Evolutionary conservation across 2,888 invertebrate species (phyloP).

Genomic region (Gisinianus flammeolus): DNA sequence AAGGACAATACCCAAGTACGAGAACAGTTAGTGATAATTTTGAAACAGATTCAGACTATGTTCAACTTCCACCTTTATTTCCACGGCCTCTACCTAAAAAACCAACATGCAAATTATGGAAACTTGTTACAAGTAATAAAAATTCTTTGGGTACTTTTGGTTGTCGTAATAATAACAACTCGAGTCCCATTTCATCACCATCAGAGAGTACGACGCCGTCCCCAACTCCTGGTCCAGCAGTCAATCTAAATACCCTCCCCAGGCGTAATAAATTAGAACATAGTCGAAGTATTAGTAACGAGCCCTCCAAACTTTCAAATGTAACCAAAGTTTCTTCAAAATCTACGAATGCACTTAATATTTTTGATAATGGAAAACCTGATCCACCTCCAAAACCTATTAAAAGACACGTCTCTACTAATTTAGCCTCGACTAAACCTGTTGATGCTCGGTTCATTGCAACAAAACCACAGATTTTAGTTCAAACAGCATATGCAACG

Average conservation of each 20-base stretch:
- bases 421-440: slow-evolving; percentile 62
- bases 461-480: slow-evolving; percentile 76
- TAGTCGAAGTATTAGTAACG: slow-evolving; percentile 12
- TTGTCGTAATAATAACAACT: neutral
- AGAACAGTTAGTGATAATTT: slow-evolving; percentile 77
- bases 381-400: slow-evolving; percentile 57
- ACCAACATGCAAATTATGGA: slow-evolving; percentile 56
- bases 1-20: slow-evolving; percentile 55
- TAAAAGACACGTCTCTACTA: slow-evolving; percentile 44
- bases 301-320: slow-evolving; percentile 19
- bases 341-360: slow-evolving; percentile 56
- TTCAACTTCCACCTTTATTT: slow-evolving; percentile 68
- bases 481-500: slow-evolving; percentile 77
- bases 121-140: slow-evolving; percentile 40
- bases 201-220: neutral
- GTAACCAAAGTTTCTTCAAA: slow-evolving; percentile 49
- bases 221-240: slow-evolving; percentile 19
- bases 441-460: slow-evolving; percentile 78
- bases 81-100: slow-evolving; percentile 53
- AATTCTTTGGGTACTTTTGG: neutral
- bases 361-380: slow-evolving; percentile 43
- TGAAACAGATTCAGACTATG: slow-evolving; percentile 89
- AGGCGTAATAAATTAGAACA: slow-evolving; percentile 35
- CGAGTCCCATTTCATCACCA: slow-evolving; percentile 11
- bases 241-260: slow-evolving; percentile 37